Percentiles rank a stretch among this genome's conserved stretches.
Evolutionary conservation across 2,888 invertebrate genomes (phyloP).

Genomic region (Netelia virgata): DNA sequence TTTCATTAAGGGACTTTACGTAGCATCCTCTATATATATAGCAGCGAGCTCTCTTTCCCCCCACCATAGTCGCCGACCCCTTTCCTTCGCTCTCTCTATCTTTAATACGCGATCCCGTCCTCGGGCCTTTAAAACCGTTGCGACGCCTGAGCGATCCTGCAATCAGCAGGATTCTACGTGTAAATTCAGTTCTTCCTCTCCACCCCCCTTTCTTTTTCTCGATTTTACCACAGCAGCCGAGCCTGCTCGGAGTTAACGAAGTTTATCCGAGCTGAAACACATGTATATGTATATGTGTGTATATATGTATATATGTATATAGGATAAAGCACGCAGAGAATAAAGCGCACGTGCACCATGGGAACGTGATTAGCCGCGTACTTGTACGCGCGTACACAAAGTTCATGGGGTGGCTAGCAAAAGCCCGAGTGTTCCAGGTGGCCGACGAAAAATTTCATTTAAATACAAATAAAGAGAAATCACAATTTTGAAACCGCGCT

Average conservation of each 20-base stretch:
- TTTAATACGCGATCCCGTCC: neutral
- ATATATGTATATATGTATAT: too few species aligned
- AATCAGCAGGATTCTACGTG: constrained; percentile 20
- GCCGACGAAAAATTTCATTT: too few species aligned
- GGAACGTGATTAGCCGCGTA: constrained; percentile 4
- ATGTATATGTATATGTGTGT: neutral
- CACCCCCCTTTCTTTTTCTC: neutral
- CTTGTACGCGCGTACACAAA: neutral
- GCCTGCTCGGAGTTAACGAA: constrained; percentile 3
- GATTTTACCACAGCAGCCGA: neutral
- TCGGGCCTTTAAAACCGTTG: constrained; percentile 22
- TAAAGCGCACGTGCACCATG: constrained; percentile 8
- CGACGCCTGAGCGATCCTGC: constrained; percentile 1
- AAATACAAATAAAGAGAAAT: too few species aligned
- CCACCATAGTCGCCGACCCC: too few species aligned
- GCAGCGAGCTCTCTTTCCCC: neutral
- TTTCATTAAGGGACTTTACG: constrained; percentile 41
- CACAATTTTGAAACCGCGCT: too few species aligned
- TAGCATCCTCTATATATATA: neutral
- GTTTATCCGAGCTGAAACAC: constrained; percentile 2
- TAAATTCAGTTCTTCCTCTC: constrained; percentile 13
- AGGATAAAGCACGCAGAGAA: neutral
- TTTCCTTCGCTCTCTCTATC: neutral
- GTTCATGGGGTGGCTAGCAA: too few species aligned
- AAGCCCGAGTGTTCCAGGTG: too few species aligned